phyloP scores from a whole-genome alignment of 2,888 invertebrate species.

The Scaeva pyrastri region DNA sequence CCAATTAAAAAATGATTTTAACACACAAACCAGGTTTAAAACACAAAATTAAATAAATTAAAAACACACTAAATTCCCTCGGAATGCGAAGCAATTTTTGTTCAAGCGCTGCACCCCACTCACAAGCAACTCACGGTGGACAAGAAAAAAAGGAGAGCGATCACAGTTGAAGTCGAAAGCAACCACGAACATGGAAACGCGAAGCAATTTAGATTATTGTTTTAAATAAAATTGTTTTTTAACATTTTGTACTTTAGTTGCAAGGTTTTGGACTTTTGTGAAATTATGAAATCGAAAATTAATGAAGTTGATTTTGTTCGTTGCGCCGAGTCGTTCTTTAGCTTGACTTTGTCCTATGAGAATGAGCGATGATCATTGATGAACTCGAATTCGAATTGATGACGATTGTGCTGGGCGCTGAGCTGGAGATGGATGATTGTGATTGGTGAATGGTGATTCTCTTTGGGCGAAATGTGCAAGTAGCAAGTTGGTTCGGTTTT shows the following conservation, averaged over 20 bases:
- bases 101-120: slow-evolving; percentile 48
- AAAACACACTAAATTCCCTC: slow-evolving; percentile 28
- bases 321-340: background rate
- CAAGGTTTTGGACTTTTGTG: background rate
- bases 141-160: slow-evolving; percentile 39
- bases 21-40: slow-evolving; percentile 30
- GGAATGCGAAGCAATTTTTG: slow-evolving; percentile 45
- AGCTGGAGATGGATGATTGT: slow-evolving; percentile 15
- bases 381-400: slow-evolving; percentile 1
- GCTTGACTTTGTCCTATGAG: slow-evolving; percentile 32
- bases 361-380: slow-evolving; percentile 35
- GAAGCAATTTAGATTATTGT: slow-evolving; percentile 5
- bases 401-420: slow-evolving; percentile 14
- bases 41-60: slow-evolving; percentile 47
- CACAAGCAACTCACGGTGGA: slow-evolving; percentile 46
- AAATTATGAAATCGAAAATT: background rate
- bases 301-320: slow-evolving; percentile 9
- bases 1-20: slow-evolving; percentile 12
- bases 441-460: slow-evolving; percentile 10
- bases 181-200: slow-evolving; percentile 45
- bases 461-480: background rate
- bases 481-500: slow-evolving; percentile 36
- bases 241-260: slow-evolving; percentile 61
- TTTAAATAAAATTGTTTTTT: slow-evolving; percentile 2
- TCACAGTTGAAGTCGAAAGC: slow-evolving; percentile 21